phyloP scores from a whole-genome alignment of 2,888 invertebrate genomes.

The Stomorhina lunata region DNA sequence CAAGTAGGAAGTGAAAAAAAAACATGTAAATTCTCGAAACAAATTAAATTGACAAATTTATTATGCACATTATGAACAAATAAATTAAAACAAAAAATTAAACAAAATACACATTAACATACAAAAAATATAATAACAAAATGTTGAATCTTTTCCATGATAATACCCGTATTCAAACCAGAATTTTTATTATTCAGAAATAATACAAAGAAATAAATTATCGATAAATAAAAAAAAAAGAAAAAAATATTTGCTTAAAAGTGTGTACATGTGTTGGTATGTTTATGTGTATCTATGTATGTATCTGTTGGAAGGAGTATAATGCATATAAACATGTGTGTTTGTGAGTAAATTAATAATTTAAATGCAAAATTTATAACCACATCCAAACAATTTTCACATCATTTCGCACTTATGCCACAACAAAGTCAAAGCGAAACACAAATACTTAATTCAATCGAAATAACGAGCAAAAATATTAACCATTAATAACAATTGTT shows the following conservation, averaged over 20 bases:
- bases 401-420: neutral
- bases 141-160: neutral
- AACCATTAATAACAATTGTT: neutral
- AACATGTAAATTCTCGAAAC: slow-evolving; percentile 8
- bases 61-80: slow-evolving; percentile 35
- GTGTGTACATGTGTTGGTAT: neutral
- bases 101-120: neutral
- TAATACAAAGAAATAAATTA: neutral
- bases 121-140: neutral
- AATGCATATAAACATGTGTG: neutral
- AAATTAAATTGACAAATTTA: slow-evolving; percentile 56
- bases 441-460: neutral
- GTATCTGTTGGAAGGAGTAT: neutral
- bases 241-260: neutral
- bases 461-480: neutral
- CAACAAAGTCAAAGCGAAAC: neutral
- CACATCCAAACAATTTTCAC: neutral
- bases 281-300: too few relatives aligned
- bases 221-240: neutral
- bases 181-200: neutral
- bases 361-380: neutral
- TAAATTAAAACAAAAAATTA: neutral
- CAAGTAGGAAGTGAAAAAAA: neutral
- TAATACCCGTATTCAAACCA: neutral
- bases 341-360: slow-evolving; percentile 4